Base-by-base conservation (phyloP, 1,140 invertebrate species). In the Muscidifurax raptorellus region DNA sequence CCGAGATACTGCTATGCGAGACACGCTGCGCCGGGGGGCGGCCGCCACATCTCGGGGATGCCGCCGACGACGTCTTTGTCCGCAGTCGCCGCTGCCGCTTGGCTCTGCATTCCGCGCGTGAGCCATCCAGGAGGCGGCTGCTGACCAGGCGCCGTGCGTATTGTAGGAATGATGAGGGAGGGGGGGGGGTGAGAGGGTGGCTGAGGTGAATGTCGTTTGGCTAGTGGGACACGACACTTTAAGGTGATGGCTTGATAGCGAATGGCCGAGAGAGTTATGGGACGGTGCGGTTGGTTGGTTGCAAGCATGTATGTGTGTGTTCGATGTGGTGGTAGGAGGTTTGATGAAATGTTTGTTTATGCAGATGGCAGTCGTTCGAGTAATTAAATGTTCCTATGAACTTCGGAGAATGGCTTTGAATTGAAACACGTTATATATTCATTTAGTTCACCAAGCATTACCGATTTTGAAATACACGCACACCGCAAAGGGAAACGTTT, bases 1-100 rank as follows among this genome's bases (percentile, higher is more conserved):
- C 66, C 66, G 66, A 69, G 66, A 69, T 30, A 28, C 66, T 30
- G 66, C 66, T 69, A 69, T 69, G 66, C 28, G 66, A 69, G 66
- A 69, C 66, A 69, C 66, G 66, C 66, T 59, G 18, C 18, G 52
- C 52, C 52, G 52, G 52, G n/a, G 52, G 52, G 52, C 52, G 52
- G 52, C 22, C 5, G 52, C 52, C 52, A 30, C 66, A 69, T 69
- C 66, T 69, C 66, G 66, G 66, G 27, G 66, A 69, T 69, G 66
- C 66, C 66, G 66, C 9, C 66, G 27, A 28, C 66, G 66, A 69
- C 66, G 66, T 69, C 66, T 69, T 69, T 69, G 66, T 69, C 66
- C 66, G 66, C 15, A 6, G 25, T 3, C 66, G 27, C 66, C 66
- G 9, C 22, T 66, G 36, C 36, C 36, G 36, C 15, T 22, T 59